phyloP scores from a whole-genome alignment of 2,113 vertebrate genomes.

The Spea bombifrons region DNA sequence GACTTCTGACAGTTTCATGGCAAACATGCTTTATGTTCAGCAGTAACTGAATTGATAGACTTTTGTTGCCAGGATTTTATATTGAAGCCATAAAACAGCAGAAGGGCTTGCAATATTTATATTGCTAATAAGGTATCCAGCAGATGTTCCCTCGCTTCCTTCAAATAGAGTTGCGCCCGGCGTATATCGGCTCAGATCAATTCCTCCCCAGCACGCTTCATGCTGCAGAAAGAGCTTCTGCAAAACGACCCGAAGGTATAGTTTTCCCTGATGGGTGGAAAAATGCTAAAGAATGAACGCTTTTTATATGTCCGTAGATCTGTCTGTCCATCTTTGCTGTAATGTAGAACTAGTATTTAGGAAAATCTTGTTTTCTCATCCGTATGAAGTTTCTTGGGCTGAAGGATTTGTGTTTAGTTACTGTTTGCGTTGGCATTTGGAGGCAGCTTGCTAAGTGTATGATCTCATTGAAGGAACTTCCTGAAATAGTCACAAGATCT shows the following conservation, averaged over 20 bases:
- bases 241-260: constrained; percentile 14
- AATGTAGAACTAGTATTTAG: too few relatives aligned
- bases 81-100: constrained; percentile 25
- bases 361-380: too few relatives aligned
- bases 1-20: too few relatives aligned
- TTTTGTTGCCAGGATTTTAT: too few relatives aligned
- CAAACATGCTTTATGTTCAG: too few relatives aligned
- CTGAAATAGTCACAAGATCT: constrained; percentile 23
- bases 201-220: not conserved
- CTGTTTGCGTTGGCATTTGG: too few relatives aligned
- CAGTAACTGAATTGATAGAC: too few relatives aligned
- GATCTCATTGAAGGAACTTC: constrained; percentile 20
- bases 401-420: too few relatives aligned
- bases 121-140: constrained; percentile 27
- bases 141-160: constrained; percentile 28
- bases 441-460: not conserved
- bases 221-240: constrained; percentile 3
- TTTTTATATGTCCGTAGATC: too few relatives aligned
- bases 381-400: too few relatives aligned
- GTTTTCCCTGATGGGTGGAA: not conserved
- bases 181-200: constrained; percentile 16
- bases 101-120: constrained; percentile 29
- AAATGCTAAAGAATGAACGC: too few relatives aligned
- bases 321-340: too few relatives aligned
- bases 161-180: not conserved